Conservation (phyloP, 2,797 vertebrate species). For the Propithecus perrieri region DNA sequence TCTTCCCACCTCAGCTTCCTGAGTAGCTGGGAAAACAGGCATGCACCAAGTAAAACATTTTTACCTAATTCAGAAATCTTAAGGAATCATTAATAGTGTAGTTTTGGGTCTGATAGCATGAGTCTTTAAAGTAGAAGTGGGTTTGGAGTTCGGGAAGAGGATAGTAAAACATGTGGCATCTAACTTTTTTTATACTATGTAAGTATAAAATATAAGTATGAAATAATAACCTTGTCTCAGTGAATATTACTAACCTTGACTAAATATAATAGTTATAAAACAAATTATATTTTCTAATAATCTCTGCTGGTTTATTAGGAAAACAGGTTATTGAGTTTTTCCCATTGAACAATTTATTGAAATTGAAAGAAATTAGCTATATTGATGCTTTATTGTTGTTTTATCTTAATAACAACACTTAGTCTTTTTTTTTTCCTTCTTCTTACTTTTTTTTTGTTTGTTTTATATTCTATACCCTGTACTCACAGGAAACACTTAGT, state of each 20-base stretch:
- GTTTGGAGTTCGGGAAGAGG: background rate
- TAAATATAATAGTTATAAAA: background rate
- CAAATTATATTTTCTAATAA: background rate
- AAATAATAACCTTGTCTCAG: slow-evolving; percentile 1
- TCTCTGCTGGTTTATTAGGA: slow-evolving; percentile 13
- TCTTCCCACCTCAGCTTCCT: no score
- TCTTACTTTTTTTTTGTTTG: no score
- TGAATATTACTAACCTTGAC: background rate
- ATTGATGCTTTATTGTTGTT: background rate
- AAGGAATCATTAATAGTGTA: background rate
- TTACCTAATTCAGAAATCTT: background rate
- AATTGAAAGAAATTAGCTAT: background rate
- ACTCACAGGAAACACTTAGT: background rate
- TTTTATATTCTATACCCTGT: no score
- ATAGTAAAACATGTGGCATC: background rate
- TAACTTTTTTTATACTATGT: background rate
- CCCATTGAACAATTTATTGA: background rate
- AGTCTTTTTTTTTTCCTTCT: no score
- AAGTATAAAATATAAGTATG: background rate
- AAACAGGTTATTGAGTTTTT: background rate
- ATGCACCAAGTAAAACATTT: background rate
- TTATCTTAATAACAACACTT: background rate
- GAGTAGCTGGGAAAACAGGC: no score
- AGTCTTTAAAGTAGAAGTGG: background rate
- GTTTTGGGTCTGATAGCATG: background rate